These are phyloP conservation scores for Plagodis pulveraria DNA, from an alignment of 2,888 invertebrate species.

Conservation along the genomic window DNA sequence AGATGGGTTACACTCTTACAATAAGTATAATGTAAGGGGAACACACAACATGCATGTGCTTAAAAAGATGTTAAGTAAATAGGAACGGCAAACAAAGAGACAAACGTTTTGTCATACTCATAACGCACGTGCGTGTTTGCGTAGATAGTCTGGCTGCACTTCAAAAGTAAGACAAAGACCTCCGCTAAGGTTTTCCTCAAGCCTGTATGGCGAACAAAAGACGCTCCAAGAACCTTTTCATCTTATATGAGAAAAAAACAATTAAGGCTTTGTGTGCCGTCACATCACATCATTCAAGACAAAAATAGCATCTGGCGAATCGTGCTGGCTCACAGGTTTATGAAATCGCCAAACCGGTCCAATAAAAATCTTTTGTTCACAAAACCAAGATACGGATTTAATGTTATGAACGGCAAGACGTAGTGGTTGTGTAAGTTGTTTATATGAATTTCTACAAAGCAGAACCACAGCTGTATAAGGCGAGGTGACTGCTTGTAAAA, in stretches of 20 bases:
- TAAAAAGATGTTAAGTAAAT: slow-evolving; percentile 58
- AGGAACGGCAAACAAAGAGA: slow-evolving; percentile 59
- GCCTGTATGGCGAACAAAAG: slow-evolving; percentile 42
- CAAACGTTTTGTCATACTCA: slow-evolving; percentile 63
- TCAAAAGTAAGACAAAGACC: slow-evolving; percentile 35
- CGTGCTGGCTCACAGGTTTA: slow-evolving; percentile 38
- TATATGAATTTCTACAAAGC: slow-evolving; percentile 43
- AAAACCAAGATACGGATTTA: slow-evolving; percentile 42
- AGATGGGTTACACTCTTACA: neutral
- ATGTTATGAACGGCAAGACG: slow-evolving; percentile 32
- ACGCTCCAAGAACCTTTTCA: slow-evolving; percentile 37
- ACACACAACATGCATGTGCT: slow-evolving; percentile 40
- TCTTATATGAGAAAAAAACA: slow-evolving; percentile 43
- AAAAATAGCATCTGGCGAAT: slow-evolving; percentile 57
- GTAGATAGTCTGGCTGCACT: slow-evolving; percentile 47
- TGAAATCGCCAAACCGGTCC: slow-evolving; percentile 56
- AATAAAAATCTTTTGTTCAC: slow-evolving; percentile 50
- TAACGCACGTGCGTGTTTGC: slow-evolving; percentile 69
- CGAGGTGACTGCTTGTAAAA: slow-evolving; percentile 20
- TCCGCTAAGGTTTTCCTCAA: slow-evolving; percentile 23
- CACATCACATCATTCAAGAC: slow-evolving; percentile 43
- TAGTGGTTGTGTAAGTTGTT: slow-evolving; percentile 44
- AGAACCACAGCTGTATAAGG: slow-evolving; percentile 10
- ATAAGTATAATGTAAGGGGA: slow-evolving; percentile 16
- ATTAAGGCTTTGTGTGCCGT: slow-evolving; percentile 40